Base-by-base conservation (phyloP, 1,140 invertebrate genomes). In the Drosophila melanogaster region DNA sequence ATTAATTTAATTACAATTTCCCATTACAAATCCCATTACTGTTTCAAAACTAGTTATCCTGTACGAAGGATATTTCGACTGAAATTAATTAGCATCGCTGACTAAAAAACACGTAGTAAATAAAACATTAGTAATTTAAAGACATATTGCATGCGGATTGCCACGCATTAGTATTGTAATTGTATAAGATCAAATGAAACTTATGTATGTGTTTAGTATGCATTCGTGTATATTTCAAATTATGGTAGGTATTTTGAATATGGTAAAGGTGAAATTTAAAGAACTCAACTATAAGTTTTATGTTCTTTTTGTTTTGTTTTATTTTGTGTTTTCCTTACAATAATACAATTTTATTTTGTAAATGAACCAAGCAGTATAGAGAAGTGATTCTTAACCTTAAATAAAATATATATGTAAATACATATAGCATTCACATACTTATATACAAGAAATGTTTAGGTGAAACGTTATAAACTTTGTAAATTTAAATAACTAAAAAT, bases 241-340 rank as follows among this genome's bases (percentile, higher is more conserved):
- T 38, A 58, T 59, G 54, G 55, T 87, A 87, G 86, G 66, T 86
- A 87, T 86, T 86, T 86, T 73, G 83, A 86, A 87, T 87, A 86
- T 86, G 83, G 83, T 72, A 86, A 83, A 86, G 83, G 83, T 86
- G 83, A 86, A 86, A 86, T 86, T 86, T 70, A 72, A 86, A 86
- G 83, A 86, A 86, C 83, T 87, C 71, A 83, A 83, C 79, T 86
- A 61, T 79, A 86, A 83, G 83, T 86, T 83, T 72, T 87, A 87
- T 37, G 83, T 87, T 86, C 70, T 83, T 59, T 74, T 70, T 62
- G 72, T 77, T 65, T 86, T 55, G 74, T 77, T 77, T 60, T 57
- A 65, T 58, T 75, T 60, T 35, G 49, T 62, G 54, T 67, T 78
- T 65, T 59, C 57, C 22, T 77, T 70, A 43, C 41, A 47, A 72